Evolutionary conservation across 30 jellyfish, hydroid and myxozoan genomes (phyloP), one percentile per base, ranked within the genome.

Genomic region (Pseudorhiza aurosa): DNA sequence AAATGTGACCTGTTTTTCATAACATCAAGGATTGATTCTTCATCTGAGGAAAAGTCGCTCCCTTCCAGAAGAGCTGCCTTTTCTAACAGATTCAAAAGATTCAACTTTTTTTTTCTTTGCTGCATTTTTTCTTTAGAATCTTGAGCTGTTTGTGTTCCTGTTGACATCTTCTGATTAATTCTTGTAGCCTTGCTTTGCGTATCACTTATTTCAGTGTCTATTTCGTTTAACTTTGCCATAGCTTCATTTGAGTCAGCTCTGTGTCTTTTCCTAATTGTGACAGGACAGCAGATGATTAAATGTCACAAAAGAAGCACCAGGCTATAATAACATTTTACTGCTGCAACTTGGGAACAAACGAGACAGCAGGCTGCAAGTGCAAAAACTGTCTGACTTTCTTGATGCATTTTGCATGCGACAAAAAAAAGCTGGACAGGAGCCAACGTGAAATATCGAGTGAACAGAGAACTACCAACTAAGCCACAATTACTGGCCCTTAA

Each of bases 51-150:
- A 37, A 33, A 53, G 32, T 53, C 76, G n/a, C 50, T 62, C 8
- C 39, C 82, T 49, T 62, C 80, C 3, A 80, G 29, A 8, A 80
- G 25, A 9, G 85, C 91, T 0, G 83, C 91, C 24, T 80, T 58
- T 36, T 80, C 91, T 26, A 80, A 22, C 76, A 80, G 32, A 12
- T 51, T 49, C 60, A 80, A 37, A 45, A 80, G 69, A 65, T 65
- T 80, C 50, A 31, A 26, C 56, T 39, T 80, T 44, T 55, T 60
- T 44, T 33, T 60, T 19, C 77, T 40, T 26, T 65, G 43, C 30
- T 46, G 49, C 0, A 30, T 7, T 35, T 46, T 77, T 26, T 33
- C 65, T 30, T 47, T 31, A 18, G 67, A 15, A 37, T 57, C 47
- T 18, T 9, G 0, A 0, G 27, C 26, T 35, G 84, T 53, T 50